A percentile compares a stretch with the other conserved stretches of the same genome.
phyloP scores from a whole-genome alignment of 2,888 invertebrate genomes.

The Lasioglossum villosulum region DNA sequence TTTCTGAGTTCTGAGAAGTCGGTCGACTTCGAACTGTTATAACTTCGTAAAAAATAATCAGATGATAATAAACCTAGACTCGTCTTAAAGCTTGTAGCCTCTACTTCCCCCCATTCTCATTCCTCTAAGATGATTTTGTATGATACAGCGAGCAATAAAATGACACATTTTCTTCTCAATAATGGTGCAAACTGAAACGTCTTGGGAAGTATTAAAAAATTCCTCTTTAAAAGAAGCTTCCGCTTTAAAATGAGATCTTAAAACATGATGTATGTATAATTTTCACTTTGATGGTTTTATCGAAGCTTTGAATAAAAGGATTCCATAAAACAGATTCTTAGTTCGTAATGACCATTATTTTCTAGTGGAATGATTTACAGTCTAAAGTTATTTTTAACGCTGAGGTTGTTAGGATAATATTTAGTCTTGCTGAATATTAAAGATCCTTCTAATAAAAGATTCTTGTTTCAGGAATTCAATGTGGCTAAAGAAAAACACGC shows the following conservation, averaged over 20 bases:
- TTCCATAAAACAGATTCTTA: background rate
- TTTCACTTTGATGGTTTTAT: background rate
- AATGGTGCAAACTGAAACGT: background rate
- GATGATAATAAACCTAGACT: background rate
- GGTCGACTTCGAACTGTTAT: background rate
- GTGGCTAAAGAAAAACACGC: constrained; percentile 88
- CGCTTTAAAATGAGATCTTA: background rate
- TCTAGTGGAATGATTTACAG: background rate
- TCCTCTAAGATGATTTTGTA: background rate
- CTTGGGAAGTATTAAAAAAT: background rate
- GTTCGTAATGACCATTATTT: background rate
- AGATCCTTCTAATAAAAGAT: background rate
- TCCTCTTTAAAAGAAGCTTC: background rate
- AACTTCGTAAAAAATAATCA: background rate
- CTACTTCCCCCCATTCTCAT: background rate
- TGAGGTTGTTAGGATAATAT: background rate
- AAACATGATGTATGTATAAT: background rate
- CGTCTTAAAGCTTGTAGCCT: background rate
- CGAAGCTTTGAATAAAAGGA: background rate
- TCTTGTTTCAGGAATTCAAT: constrained; percentile 87
- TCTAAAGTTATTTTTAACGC: background rate
- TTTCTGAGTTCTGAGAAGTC: background rate
- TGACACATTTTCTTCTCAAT: background rate
- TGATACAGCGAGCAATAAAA: background rate
- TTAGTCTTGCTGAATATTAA: background rate